Evolutionary conservation across 2,888 invertebrate species (phyloP).

Genomic region (Drosophila mulleri): DNA sequence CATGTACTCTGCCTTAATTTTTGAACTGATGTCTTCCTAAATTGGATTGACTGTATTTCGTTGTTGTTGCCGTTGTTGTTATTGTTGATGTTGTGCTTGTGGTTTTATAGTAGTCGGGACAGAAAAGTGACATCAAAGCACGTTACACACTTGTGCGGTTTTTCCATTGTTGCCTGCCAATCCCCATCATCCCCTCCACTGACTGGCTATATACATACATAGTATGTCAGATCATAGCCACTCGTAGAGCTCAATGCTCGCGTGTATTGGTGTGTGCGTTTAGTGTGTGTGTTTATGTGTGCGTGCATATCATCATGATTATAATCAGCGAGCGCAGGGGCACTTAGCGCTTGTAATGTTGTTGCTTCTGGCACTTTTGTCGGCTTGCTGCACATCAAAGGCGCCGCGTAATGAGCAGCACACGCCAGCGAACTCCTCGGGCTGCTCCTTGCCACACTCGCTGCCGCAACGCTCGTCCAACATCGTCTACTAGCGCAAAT

Average conservation of each 20-base stretch:
- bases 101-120: slow-evolving; percentile 18
- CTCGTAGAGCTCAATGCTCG: slow-evolving; percentile 14
- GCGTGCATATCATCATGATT: slow-evolving; percentile 70
- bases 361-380: slow-evolving; percentile 73
- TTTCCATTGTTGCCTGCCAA: slow-evolving; percentile 52
- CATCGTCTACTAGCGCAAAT: slow-evolving; percentile 65
- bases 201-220: too few species aligned
- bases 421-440: slow-evolving; percentile 53
- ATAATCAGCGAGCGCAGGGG: slow-evolving; percentile 74
- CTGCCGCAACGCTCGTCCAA: slow-evolving; percentile 3
- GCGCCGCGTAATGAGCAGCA: slow-evolving; percentile 78
- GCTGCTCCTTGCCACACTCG: slow-evolving; percentile 5
- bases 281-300: slow-evolving; percentile 31
- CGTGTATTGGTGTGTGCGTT: slow-evolving; percentile 28
- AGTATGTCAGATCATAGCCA: too few species aligned
- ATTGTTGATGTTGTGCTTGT: slow-evolving; percentile 7
- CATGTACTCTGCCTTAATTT: slow-evolving; percentile 16
- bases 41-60: slow-evolving; percentile 33
- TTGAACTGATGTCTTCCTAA: slow-evolving; percentile 30
- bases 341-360: slow-evolving; percentile 76
- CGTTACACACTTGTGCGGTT: slow-evolving; percentile 48
- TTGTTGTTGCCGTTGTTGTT: slow-evolving; percentile 9
- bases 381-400: slow-evolving; percentile 79
- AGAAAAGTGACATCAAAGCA: slow-evolving; percentile 44
- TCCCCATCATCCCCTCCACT: neutral